Evolutionary conservation across 2,888 invertebrate species (phyloP).

Genomic region (Stenchaetothrips biformis): DNA sequence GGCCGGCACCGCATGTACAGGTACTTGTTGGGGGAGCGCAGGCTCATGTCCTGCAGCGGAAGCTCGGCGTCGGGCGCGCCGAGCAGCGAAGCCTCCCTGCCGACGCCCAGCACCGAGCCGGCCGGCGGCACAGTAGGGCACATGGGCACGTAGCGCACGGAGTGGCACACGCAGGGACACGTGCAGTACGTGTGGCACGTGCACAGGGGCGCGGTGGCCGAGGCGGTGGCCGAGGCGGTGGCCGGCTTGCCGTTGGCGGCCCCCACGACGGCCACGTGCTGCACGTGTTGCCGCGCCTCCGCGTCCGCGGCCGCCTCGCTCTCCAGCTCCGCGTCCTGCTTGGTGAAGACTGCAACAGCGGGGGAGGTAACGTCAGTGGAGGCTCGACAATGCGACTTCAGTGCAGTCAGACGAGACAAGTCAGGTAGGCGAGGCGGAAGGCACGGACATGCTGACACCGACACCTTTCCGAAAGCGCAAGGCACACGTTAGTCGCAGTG

Average conservation of each 20-base stretch:
- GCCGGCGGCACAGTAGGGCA: neutral
- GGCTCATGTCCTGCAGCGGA: neutral
- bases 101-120: neutral
- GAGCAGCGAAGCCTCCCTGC: neutral
- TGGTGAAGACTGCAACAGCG: constrained; percentile 13
- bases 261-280: neutral
- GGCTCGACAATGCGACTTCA: neutral
- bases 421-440: neutral
- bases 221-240: neutral
- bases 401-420: neutral
- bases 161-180: neutral
- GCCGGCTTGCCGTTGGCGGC: neutral
- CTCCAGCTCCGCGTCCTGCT: constrained; percentile 22
- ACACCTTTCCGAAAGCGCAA: neutral
- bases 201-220: neutral
- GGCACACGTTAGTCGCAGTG: neutral
- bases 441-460: neutral
- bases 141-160: neutral
- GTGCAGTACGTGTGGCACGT: neutral
- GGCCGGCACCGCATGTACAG: constrained; percentile 20
- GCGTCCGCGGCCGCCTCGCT: neutral
- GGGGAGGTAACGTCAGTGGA: neutral
- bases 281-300: neutral
- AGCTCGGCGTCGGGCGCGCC: neutral
- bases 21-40: constrained; percentile 12